Conservation (phyloP, 2,888 invertebrate genomes). For the Chaitophorus viminalis region DNA sequence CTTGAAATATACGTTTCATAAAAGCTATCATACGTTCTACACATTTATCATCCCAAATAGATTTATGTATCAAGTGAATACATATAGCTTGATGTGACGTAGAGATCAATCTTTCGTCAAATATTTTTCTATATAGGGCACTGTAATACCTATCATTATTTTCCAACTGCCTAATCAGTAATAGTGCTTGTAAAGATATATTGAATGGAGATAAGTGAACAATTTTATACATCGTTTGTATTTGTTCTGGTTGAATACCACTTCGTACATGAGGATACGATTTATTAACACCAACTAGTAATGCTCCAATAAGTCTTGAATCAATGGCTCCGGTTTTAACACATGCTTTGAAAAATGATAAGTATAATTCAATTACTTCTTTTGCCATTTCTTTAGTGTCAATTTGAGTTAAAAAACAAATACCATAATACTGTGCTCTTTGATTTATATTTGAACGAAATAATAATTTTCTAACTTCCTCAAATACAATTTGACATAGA, state of each 20-base stretch:
- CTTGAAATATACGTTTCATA: conserved; percentile 78
- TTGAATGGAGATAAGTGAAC: conserved; percentile 84
- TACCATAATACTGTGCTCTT: conserved; percentile 80
- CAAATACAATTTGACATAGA: conserved; percentile 88
- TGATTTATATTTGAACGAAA: conserved; percentile 71
- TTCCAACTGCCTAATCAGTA: conserved; percentile 75
- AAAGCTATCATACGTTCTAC: conserved; percentile 81
- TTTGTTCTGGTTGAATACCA: conserved; percentile 71
- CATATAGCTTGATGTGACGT: conserved; percentile 81
- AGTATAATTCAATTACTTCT: conserved; percentile 89
- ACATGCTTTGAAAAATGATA: conserved; percentile 93
- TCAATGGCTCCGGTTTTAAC: conserved; percentile 87
- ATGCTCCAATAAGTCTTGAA: conserved; percentile 83
- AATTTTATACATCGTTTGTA: conserved; percentile 82
- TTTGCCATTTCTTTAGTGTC: conserved; percentile 81
- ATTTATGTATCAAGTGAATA: conserved; percentile 86
- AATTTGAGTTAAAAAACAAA: conserved; percentile 91
- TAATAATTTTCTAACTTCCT: conserved; percentile 89
- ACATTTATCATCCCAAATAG: conserved; percentile 82
- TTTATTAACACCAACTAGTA: conserved; percentile 84
- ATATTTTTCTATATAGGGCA: conserved; percentile 87
- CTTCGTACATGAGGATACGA: conserved; percentile 80
- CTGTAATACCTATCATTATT: conserved; percentile 81
- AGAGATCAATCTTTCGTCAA: conserved; percentile 77
- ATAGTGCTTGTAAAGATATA: conserved; percentile 72